These are phyloP conservation scores for Sphaerophoria rueppellii DNA, from an alignment of 2,888 invertebrate genomes.

Conservation along the genomic window DNA sequence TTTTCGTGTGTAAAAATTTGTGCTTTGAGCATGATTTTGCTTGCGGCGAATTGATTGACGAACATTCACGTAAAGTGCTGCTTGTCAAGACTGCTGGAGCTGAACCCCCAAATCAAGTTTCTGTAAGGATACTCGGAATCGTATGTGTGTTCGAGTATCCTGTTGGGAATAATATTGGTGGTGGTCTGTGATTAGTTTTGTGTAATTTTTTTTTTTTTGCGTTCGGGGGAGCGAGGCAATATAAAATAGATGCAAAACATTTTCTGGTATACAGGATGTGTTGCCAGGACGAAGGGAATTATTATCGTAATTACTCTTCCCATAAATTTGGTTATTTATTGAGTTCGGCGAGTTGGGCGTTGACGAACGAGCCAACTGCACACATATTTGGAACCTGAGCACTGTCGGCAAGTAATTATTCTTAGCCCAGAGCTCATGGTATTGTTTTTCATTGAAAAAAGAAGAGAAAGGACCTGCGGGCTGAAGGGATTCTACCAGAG, in stretches of 20 bases:
- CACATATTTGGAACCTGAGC: not conserved
- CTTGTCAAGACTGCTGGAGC: not conserved
- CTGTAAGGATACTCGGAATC: constrained; percentile 37
- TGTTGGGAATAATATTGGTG: constrained; percentile 21
- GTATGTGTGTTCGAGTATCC: constrained; percentile 37
- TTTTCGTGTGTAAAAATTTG: constrained; percentile 47
- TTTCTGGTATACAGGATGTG: constrained; percentile 42
- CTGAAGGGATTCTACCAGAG: not conserved
- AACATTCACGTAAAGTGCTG: constrained; percentile 36
- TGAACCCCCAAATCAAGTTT: constrained; percentile 27
- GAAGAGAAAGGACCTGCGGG: not conserved
- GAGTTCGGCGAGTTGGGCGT: constrained; percentile 29
- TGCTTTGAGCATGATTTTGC: constrained; percentile 68
- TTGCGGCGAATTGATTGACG: constrained; percentile 68
- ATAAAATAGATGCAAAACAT: constrained; percentile 64
- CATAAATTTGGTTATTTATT: constrained; percentile 71
- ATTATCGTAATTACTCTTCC: constrained; percentile 70
- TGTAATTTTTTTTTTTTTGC: constrained; percentile 5
- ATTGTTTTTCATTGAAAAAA: not conserved
- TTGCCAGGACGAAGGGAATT: constrained; percentile 63
- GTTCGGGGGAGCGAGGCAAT: constrained; percentile 11
- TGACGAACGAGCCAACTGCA: constrained; percentile 9
- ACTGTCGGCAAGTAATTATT: constrained; percentile 43
- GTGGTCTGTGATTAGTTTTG: constrained; percentile 57
- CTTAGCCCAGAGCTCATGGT: constrained; percentile 17